Conservation (phyloP, 2,113 vertebrate species). For the Siniperca knerii region DNA sequence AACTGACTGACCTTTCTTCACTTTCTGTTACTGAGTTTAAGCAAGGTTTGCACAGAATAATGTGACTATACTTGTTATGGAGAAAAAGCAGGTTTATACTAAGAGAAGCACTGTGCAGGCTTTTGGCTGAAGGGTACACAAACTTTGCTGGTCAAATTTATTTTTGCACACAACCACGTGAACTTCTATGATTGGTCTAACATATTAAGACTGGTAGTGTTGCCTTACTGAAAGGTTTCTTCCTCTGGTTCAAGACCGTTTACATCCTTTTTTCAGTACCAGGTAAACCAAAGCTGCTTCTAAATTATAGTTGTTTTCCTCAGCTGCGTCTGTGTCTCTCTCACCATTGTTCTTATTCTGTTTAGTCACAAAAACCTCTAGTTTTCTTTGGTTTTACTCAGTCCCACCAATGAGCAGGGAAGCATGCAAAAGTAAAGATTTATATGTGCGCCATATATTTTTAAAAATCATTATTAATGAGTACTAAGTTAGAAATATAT, state of each 20-base stretch:
- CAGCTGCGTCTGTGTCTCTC: background rate
- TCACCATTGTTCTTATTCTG: background rate
- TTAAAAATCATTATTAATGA: too few species aligned
- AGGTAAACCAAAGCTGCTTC: too few species aligned
- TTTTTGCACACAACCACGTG: background rate
- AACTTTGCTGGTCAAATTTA: background rate
- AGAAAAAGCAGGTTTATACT: background rate
- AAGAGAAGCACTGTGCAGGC: too few species aligned
- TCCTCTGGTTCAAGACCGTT: background rate
- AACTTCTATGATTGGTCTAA: background rate
- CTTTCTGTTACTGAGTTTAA: conserved; percentile 1
- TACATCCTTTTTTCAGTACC: background rate
- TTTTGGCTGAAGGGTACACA: background rate
- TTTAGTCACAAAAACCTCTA: too few species aligned
- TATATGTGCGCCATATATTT: background rate
- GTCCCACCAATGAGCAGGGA: too few species aligned
- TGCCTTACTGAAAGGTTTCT: background rate
- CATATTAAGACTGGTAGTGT: background rate
- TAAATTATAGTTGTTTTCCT: background rate
- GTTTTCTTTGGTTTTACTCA: background rate
- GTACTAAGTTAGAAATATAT: too few species aligned
- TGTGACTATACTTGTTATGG: background rate
- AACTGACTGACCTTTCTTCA: background rate
- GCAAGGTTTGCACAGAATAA: background rate
- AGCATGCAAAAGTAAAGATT: background rate